phyloP scores from a whole-genome alignment of 2,797 vertebrate species.

The Carapus acus region DNA sequence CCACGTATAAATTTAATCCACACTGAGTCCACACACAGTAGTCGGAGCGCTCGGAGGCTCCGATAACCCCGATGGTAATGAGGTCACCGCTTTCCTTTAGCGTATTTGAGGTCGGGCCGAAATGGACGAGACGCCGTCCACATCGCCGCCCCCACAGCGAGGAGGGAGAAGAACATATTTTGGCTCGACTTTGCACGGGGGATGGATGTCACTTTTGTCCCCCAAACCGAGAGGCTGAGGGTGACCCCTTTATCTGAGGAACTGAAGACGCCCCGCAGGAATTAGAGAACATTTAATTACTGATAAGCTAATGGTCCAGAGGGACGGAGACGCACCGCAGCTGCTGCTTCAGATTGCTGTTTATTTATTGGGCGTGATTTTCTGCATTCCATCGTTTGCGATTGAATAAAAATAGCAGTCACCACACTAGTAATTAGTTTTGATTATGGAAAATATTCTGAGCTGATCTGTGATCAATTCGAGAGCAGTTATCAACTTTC shows the following conservation, averaged over 20 bases:
- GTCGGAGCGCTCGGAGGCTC: not conserved
- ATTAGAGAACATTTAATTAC: slow-evolving; percentile 59
- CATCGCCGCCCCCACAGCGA: too few species aligned
- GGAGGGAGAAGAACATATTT: not conserved
- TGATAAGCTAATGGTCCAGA: too few species aligned
- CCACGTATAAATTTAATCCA: not conserved
- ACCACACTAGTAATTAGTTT: too few species aligned
- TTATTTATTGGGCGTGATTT: too few species aligned
- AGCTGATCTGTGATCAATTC: too few species aligned
- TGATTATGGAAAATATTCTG: too few species aligned
- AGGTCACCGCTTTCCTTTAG: slow-evolving; percentile 20
- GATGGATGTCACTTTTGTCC: not conserved
- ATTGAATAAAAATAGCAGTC: too few species aligned
- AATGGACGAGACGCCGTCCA: too few species aligned
- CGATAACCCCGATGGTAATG: slow-evolving; percentile 19
- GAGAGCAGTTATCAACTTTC: slow-evolving; percentile 27
- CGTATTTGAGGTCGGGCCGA: slow-evolving; percentile 37
- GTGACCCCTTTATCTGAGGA: slow-evolving; percentile 53
- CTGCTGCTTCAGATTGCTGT: too few species aligned
- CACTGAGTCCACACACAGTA: not conserved
- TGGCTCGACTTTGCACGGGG: too few species aligned
- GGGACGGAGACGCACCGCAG: too few species aligned
- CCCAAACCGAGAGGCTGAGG: not conserved
- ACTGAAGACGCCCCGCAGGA: slow-evolving; percentile 53
- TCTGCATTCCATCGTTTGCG: too few species aligned